Evolutionary conservation across 2,113 vertebrate species (phyloP).

Genomic region (Elephantulus edwardii): DNA sequence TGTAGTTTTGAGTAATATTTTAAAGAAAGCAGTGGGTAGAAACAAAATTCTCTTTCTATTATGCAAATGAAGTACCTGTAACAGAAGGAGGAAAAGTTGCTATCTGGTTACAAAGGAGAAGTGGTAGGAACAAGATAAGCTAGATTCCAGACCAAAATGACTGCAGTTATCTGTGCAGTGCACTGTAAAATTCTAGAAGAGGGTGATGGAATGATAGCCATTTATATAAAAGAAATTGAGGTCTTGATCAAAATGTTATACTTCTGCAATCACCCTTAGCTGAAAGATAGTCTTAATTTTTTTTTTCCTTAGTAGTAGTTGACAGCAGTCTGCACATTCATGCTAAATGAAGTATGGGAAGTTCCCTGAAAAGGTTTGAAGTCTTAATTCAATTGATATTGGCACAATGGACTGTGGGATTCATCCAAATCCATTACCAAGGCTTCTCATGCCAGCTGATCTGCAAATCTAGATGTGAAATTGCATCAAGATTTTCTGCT

Average conservation of each 20-base stretch:
- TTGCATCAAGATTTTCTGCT: slow-evolving; percentile 33
- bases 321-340: slow-evolving; percentile 51
- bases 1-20: not conserved
- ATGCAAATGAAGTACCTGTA: slow-evolving; percentile 29
- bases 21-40: slow-evolving; percentile 30
- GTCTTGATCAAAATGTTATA: slow-evolving; percentile 43
- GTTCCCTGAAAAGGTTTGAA: slow-evolving; percentile 75
- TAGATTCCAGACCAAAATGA: not conserved
- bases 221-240: slow-evolving; percentile 47
- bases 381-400: slow-evolving; percentile 77
- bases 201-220: slow-evolving; percentile 27
- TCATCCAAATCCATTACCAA: slow-evolving; percentile 74
- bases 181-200: slow-evolving; percentile 35
- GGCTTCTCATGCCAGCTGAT: slow-evolving; percentile 53
- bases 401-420: slow-evolving; percentile 59
- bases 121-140: not conserved
- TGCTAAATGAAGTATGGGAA: slow-evolving; percentile 71
- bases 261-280: slow-evolving; percentile 61
- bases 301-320: slow-evolving; percentile 59
- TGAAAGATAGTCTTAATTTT: slow-evolving; percentile 56
- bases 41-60: not conserved
- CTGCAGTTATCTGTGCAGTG: not conserved
- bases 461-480: slow-evolving; percentile 49
- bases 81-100: slow-evolving; percentile 9
- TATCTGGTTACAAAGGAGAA: not conserved